Conservation (phyloP, 2,113 vertebrate species). For the human region GRCh38 chr9:114148501-114149000, state of each 20-base stretch:
- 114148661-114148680: neutral
- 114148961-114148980: neutral
- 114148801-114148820: neutral
- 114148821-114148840: neutral
- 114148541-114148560: neutral
- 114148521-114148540: neutral
- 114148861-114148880: neutral
- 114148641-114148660: neutral
- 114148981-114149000: neutral
- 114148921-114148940: too few species aligned
- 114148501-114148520: too few species aligned
- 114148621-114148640: neutral
- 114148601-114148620: neutral
- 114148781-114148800: neutral
- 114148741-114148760: neutral
- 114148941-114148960: neutral
- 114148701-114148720: neutral
- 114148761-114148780: neutral
- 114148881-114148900: neutral
- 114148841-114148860: neutral
- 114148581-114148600: neutral
- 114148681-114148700: neutral
- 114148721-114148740: neutral
- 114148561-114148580: neutral
- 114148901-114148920: neutral